These are phyloP conservation scores for Chitala chitala DNA, from an alignment of 2,113 vertebrate genomes.

Conservation along the genomic window DNA sequence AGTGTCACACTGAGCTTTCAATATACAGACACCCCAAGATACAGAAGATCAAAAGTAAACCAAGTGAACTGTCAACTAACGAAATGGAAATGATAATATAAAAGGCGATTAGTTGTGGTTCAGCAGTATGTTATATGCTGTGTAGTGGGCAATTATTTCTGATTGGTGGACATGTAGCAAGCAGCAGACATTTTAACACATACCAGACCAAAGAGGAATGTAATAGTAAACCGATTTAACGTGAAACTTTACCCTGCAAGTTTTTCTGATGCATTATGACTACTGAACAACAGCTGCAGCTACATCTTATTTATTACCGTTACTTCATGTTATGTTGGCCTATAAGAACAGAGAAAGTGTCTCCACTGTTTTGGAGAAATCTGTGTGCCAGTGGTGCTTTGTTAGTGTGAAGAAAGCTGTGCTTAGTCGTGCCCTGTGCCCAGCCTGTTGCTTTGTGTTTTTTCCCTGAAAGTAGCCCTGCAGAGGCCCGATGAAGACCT, in stretches of 20 bases:
- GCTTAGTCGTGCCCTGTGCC: too few relatives aligned
- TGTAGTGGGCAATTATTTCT: constrained; percentile 14
- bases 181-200: background rate
- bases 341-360: too few relatives aligned
- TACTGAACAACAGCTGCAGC: too few relatives aligned
- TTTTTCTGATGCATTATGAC: background rate
- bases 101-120: background rate
- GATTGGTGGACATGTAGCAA: background rate
- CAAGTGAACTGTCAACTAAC: constrained; percentile 9
- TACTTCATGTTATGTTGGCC: too few relatives aligned
- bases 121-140: background rate
- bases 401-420: too few relatives aligned
- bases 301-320: too few relatives aligned
- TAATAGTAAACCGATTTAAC: background rate
- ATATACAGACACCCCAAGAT: constrained; percentile 10
- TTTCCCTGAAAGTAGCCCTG: too few relatives aligned
- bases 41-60: constrained; percentile 12
- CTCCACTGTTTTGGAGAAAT: too few relatives aligned
- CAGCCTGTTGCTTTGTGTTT: too few relatives aligned
- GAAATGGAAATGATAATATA: background rate
- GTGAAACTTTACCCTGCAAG: background rate
- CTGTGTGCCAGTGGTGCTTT: too few relatives aligned
- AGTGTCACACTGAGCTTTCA: background rate
- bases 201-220: background rate
- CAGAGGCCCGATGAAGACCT: too few relatives aligned